These are phyloP conservation scores for Manacus vitellinus DNA, from an alignment of 2,113 vertebrate genomes.

Conservation along the genomic window DNA sequence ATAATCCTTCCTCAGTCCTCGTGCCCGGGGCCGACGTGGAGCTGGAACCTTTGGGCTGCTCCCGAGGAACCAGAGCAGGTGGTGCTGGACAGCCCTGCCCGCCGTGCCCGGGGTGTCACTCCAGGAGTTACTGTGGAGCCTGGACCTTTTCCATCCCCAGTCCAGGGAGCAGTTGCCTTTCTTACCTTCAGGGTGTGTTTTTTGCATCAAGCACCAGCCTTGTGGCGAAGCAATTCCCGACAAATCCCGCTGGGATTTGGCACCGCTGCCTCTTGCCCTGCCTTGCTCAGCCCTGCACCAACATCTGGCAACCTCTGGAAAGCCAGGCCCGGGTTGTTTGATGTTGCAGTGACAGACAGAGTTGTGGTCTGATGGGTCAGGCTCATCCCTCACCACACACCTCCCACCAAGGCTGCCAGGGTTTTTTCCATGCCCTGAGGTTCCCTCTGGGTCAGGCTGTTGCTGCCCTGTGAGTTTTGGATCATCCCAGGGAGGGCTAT, in stretches of 20 bases:
- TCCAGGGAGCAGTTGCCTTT: background rate
- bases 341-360: background rate
- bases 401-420: rapidly evolving
- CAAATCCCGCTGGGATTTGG: rapidly evolving
- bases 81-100: background rate
- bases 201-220: background rate
- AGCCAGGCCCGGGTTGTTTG: background rate
- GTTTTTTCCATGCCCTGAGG: background rate
- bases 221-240: background rate
- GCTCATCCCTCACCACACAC: rapidly evolving
- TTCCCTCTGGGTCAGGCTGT: background rate
- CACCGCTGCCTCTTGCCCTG: background rate
- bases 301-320: background rate
- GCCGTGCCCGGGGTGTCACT: rapidly evolving
- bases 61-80: background rate
- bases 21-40: background rate
- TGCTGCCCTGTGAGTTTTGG: rapidly evolving
- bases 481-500: background rate
- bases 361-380: background rate
- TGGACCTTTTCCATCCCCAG: background rate
- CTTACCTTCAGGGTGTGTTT: background rate
- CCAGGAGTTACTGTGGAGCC: background rate
- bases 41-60: background rate
- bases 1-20: background rate
- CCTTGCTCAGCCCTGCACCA: background rate